phyloP scores from a whole-genome alignment of 2,113 vertebrate species.

The Upupa epops region DNA sequence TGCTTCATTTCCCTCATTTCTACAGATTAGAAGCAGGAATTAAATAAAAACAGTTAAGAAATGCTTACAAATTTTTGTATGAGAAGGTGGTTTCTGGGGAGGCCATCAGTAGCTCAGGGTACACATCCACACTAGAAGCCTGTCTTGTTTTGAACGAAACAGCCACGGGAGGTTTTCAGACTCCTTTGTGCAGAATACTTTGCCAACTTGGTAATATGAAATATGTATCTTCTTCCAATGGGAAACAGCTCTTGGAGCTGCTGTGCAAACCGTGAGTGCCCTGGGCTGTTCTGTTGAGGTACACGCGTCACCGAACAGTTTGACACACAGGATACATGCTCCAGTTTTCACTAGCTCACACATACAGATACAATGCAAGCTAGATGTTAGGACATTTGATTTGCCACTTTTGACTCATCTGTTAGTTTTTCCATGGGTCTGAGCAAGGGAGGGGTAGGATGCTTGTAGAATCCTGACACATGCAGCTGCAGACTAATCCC shows the following conservation, averaged over 20 bases:
- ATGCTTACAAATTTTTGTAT: background rate
- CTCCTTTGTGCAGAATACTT: background rate
- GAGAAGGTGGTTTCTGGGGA: background rate
- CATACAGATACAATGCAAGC: background rate
- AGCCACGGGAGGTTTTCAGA: background rate
- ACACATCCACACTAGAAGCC: background rate
- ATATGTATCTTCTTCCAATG: background rate
- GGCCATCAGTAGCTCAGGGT: background rate
- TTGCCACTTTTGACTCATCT: background rate
- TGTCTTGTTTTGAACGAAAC: background rate
- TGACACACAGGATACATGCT: background rate
- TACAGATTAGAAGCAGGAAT: background rate
- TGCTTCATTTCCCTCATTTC: rapidly evolving
- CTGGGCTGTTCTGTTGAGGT: background rate
- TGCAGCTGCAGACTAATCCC: background rate
- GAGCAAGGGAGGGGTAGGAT: background rate
- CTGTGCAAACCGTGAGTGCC: background rate
- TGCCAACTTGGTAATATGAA: background rate
- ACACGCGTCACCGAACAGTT: background rate
- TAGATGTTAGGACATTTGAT: background rate
- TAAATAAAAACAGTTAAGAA: background rate
- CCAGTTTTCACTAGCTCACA: background rate
- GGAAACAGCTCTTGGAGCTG: background rate
- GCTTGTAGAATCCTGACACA: background rate
- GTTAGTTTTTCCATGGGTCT: background rate